Evolutionary conservation across 2,797 vertebrate genomes (phyloP), one percentile per base, ranked within the genome.

Genomic region (Chelidonichthys spinosus): DNA sequence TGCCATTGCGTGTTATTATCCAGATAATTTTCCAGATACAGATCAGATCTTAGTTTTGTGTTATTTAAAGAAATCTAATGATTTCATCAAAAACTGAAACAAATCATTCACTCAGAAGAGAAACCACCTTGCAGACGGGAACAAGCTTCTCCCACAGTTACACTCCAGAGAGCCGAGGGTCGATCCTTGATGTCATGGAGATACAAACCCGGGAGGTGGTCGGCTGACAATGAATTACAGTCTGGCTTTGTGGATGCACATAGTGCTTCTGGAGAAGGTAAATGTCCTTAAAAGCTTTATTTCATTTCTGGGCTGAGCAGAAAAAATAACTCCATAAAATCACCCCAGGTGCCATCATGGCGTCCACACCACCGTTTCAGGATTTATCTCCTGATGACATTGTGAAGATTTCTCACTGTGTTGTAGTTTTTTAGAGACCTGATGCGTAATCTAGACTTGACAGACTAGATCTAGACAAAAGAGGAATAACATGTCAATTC

Each of bases 381-480:
- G 60, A 83, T 79, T 76, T 50, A 74, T 68, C 47, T 56, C 42
- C 64, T 15, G 74, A 60, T 52, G 69, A 69, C 65, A 46, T 4
- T 0, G 11, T 13, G 44, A 67, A 69, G 50, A 54, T 42, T 53
- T 69, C 17, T 49, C 2, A n/a, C n/a, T 33, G 3, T n/a, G 11
- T 8, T 66, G 35, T n/a, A 35, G 11, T 33, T 66, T 67, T 68
- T 44, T 32, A 50, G 39, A 59, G 10, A 74, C n/a, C 7, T 39
- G 6, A 62, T 32, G 33, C 17, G n/a, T 50, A 61, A 72, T 67
- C 40, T 39, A 14, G 52, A 35, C 25, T 25, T 25, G 25, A 25
- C 25, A 25, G 25, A 25, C 25, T 25, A 25, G 11, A 70, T 13
- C 54, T 17, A 15, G 62, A 43, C 32, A 32, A 11, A 52, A 53